Conservation (phyloP, 2,113 vertebrate species). For the Mionectes macconnelli region DNA sequence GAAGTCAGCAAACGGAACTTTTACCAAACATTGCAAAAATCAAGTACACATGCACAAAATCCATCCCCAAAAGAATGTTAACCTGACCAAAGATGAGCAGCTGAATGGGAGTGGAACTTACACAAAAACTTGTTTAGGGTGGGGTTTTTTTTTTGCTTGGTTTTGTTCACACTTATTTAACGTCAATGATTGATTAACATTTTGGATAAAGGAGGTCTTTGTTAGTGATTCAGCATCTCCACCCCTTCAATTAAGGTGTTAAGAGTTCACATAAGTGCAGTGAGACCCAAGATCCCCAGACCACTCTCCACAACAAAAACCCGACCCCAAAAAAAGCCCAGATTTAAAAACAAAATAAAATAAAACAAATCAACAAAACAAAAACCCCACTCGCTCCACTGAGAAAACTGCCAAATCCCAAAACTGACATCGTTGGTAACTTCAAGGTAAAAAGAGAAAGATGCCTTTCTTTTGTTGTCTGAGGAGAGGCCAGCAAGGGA, state of each 20-base stretch:
- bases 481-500: slow-evolving; percentile 47
- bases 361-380: neutral
- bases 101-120: slow-evolving; percentile 32
- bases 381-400: neutral
- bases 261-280: slow-evolving; percentile 64
- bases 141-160: slow-evolving; percentile 40
- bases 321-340: neutral
- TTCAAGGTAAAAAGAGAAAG: slow-evolving; percentile 30
- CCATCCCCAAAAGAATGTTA: neutral
- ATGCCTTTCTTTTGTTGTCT: slow-evolving; percentile 63
- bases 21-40: neutral
- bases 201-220: slow-evolving; percentile 67
- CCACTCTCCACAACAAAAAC: neutral
- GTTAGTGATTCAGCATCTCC: slow-evolving; percentile 62
- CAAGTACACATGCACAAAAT: neutral
- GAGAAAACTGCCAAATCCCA: slow-evolving; percentile 10
- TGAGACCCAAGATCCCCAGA: slow-evolving; percentile 25
- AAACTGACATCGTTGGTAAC: slow-evolving; percentile 24
- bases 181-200: slow-evolving; percentile 71
- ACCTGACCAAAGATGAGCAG: slow-evolving; percentile 61
- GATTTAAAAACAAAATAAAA: neutral
- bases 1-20: neutral
- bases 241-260: slow-evolving; percentile 71
- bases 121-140: slow-evolving; percentile 63
- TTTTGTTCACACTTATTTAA: slow-evolving; percentile 71